Percentiles rank a stretch among this genome's conserved stretches.
phyloP scores from a whole-genome alignment of 2,113 vertebrate species.

The Raja brachyura region DNA sequence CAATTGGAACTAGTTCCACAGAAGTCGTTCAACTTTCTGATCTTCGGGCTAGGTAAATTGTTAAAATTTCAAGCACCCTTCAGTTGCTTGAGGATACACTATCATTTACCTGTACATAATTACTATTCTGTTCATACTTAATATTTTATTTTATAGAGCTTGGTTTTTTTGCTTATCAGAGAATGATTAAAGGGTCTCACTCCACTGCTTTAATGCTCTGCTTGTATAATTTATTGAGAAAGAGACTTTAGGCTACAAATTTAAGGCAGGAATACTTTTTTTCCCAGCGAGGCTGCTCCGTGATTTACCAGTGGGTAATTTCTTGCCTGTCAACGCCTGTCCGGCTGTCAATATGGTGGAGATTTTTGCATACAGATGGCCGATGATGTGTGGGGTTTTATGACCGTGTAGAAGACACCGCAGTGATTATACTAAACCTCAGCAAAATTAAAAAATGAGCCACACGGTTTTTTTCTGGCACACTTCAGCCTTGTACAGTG shows the following conservation, averaged over 20 bases:
- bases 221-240: neutral
- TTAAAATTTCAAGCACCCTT: neutral
- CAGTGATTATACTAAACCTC: neutral
- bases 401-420: too few relatives aligned
- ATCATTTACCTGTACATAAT: neutral
- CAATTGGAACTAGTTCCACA: neutral
- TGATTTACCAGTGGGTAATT: neutral
- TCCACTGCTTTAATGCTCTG: neutral
- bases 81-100: neutral
- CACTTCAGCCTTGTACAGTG: neutral
- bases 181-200: neutral
- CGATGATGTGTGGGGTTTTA: neutral
- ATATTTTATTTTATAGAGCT: slow-evolving; percentile 3
- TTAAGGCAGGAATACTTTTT: neutral
- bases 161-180: neutral
- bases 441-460: neutral
- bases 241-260: neutral
- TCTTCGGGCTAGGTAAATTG: neutral
- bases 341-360: neutral
- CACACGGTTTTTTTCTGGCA: neutral
- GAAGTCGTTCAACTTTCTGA: neutral
- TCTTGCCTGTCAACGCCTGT: neutral
- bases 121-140: neutral
- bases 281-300: neutral
- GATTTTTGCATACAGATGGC: neutral